Base-by-base conservation (phyloP, 1,140 invertebrate genomes). In the Teleopsis dalmanni region DNA sequence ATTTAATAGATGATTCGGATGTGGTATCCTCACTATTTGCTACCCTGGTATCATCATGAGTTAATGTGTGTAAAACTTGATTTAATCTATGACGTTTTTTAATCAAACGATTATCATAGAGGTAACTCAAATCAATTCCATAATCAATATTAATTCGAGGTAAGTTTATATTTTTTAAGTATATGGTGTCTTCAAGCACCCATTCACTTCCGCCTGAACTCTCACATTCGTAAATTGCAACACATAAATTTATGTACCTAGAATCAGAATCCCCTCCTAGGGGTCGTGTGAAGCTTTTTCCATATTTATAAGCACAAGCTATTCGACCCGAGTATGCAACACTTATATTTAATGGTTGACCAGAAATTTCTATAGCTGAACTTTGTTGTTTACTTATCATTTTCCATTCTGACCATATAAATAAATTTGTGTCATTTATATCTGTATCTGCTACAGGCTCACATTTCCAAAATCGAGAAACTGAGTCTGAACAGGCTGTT, bases 171-270 rank as follows among this genome's bases (percentile, higher is more conserved):
- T 93, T 93, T 63, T 88, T 85, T 49, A 95, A 71, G 56, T 91
- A 86, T 55, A 95, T 92, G 1, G 89, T 95, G 60, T 99, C 96
- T 72, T 99, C 96, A n/a, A 95, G 72, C n/a, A 95, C 81, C 96
- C 96, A 99, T 68, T 98, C 95, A n/a, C 82, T 83, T 50, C 89
- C 95, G 48, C 96, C 96, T 22, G 93, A 96, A 53, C 93, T 96
- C 76, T 99, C 96, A 71, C 96, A 99, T 72, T 99, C 96, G 74
- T 96, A 98, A 52, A 99, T 95, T n/a, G 91, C 90, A 3, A 99
- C 90, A 65, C 87, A 91, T 0, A 97, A 75, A 71, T 95, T 96
- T 31, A 95, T 88, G 71, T 89, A 95, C 34, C 91, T 79, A 1
- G 86, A 87, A 58, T 88, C 85, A 0, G 84, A 83, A 64, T 88